These are phyloP conservation scores for Kuschelorhynchus macadamiae DNA, from an alignment of 2,888 invertebrate species.

Conservation along the genomic window DNA sequence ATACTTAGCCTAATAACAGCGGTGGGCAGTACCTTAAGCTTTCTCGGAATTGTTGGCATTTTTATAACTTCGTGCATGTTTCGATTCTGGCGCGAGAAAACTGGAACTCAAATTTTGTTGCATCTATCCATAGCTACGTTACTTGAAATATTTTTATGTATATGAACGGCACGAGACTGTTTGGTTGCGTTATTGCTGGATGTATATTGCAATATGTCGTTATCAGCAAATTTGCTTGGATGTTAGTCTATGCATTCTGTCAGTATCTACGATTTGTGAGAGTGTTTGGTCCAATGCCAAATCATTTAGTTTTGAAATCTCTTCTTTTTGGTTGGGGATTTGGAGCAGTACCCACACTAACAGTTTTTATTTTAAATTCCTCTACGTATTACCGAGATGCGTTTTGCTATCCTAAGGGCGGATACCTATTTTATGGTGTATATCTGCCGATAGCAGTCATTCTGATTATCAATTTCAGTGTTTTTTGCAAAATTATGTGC, in stretches of 20 bases:
- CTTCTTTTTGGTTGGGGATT: slow-evolving; percentile 77
- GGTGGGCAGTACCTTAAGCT: too few species aligned
- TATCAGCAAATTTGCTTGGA: slow-evolving; percentile 79
- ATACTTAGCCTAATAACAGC: too few species aligned
- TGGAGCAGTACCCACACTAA: slow-evolving; percentile 71
- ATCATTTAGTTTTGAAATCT: slow-evolving; percentile 75
- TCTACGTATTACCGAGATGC: slow-evolving; percentile 69
- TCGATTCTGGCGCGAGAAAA: too few species aligned
- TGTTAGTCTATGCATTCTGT: slow-evolving; percentile 78
- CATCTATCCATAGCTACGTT: too few species aligned
- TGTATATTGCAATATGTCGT: slow-evolving; percentile 77
- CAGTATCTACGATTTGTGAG: slow-evolving; percentile 78
- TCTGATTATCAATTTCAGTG: slow-evolving; percentile 72
- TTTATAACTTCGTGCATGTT: too few species aligned
- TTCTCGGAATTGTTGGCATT: too few species aligned
- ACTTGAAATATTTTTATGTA: slow-evolving; percentile 64
- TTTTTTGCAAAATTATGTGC: slow-evolving; percentile 74
- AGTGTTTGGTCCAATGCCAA: slow-evolving; percentile 74
- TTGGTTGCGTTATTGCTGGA: slow-evolving; percentile 73
- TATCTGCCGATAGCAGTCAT: slow-evolving; percentile 72
- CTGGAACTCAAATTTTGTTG: too few species aligned
- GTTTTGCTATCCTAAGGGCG: slow-evolving; percentile 73
- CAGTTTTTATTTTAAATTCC: slow-evolving; percentile 70
- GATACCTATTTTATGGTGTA: slow-evolving; percentile 72
- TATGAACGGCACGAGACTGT: slow-evolving; percentile 59